Evolutionary conservation across 2,888 invertebrate genomes (phyloP).

Genomic region (Drosophila meridionalis): DNA sequence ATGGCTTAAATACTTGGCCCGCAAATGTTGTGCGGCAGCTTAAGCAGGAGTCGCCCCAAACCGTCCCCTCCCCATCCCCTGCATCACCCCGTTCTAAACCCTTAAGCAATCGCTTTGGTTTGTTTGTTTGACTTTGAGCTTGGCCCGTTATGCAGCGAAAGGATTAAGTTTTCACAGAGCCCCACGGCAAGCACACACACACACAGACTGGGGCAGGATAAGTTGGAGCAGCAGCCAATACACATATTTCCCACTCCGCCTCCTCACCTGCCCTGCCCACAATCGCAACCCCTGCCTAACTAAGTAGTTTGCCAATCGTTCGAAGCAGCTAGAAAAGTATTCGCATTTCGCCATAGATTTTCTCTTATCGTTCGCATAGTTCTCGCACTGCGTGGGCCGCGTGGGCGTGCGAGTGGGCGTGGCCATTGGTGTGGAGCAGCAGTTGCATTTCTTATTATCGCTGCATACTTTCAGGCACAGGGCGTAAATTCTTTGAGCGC

Average conservation of each 20-base stretch:
- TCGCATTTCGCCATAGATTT: constrained; percentile 63
- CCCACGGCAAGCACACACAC: constrained; percentile 41
- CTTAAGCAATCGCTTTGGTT: constrained; percentile 48
- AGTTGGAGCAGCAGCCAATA: constrained; percentile 55
- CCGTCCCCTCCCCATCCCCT: neutral
- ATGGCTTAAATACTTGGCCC: constrained; percentile 81
- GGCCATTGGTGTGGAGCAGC: constrained; percentile 23
- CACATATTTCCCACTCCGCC: neutral
- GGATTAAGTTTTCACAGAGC: constrained; percentile 71
- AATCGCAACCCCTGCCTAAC: neutral
- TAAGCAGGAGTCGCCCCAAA: constrained; percentile 49
- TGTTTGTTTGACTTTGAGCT: constrained; percentile 79
- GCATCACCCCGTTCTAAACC: neutral
- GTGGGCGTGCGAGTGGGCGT: neutral
- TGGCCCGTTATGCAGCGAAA: constrained; percentile 61
- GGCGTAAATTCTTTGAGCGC: constrained; percentile 38
- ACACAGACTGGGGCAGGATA: constrained; percentile 20
- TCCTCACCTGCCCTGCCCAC: neutral
- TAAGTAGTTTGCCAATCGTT: constrained; percentile 61
- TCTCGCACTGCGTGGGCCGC: constrained; percentile 25
- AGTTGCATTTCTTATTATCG: constrained; percentile 52
- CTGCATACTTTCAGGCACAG: constrained; percentile 74
- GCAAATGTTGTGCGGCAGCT: constrained; percentile 67
- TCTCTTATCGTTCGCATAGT: constrained; percentile 66
- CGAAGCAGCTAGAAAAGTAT: constrained; percentile 45